These are phyloP conservation scores for Oreortyx pictus DNA, from an alignment of 2,797 vertebrate species.

Conservation along the genomic window DNA sequence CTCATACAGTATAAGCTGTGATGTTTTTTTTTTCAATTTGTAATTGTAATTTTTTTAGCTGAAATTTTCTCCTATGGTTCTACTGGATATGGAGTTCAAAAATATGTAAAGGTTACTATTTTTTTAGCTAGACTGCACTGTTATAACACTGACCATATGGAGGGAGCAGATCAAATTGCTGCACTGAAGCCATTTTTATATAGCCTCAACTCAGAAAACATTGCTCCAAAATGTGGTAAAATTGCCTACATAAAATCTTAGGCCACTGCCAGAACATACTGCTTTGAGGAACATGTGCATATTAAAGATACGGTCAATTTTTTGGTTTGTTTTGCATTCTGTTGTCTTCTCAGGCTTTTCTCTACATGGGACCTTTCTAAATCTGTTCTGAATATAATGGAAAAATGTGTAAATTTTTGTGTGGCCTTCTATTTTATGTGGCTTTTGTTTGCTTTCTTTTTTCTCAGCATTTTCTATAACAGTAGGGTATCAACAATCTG, in stretches of 20 bases:
- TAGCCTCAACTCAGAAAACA: background rate
- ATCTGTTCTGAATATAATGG: background rate
- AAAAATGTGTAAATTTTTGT: background rate
- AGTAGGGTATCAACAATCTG: background rate
- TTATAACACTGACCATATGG: background rate
- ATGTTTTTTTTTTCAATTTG: background rate
- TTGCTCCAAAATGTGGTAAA: background rate
- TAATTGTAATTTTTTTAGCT: background rate
- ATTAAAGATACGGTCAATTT: background rate
- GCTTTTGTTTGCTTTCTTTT: background rate
- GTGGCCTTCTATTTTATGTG: too few species aligned
- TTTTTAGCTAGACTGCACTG: background rate
- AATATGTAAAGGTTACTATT: background rate
- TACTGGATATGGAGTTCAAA: background rate
- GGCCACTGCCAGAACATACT: background rate
- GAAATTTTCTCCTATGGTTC: background rate
- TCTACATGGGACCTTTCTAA: background rate
- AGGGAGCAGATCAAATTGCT: background rate
- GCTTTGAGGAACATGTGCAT: background rate
- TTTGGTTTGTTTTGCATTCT: background rate
- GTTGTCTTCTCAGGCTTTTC: background rate
- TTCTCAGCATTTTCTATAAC: background rate
- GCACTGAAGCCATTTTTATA: background rate
- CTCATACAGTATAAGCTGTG: fast-evolving
- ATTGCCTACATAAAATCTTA: background rate